Evolutionary conservation across 1,140 invertebrate genomes (phyloP), one percentile per base, ranked within the genome.

Genomic region (Globodera rostochiensis): DNA sequence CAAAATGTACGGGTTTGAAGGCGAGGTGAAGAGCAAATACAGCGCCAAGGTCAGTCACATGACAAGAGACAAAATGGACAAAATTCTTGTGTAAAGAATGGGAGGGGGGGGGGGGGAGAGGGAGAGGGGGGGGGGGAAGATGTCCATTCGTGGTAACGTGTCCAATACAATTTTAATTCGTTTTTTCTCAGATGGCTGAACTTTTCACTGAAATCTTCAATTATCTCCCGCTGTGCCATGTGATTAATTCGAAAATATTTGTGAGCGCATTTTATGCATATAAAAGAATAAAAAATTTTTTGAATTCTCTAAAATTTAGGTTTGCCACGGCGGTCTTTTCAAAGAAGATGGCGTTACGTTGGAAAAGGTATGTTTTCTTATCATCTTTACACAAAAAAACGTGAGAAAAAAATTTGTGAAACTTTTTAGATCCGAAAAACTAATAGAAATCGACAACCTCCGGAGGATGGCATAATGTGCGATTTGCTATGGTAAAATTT

Each of bases 171-270:
- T 66, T 66, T 66, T 71, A 71, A 71, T 71, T 36, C 25, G 0
- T 11, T 36, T 19, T 36, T 47, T 36, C 19, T 25, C 69, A 71
- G 69, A 98, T 99, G 96, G 94, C 95, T 0, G 94, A 98, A 81
- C 92, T 98, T 13, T 99, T 99, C 91, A 98, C 96, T 8, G 96
- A 98, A 92, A 95, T 99, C 13, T 99, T 98, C 90, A 98, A 98
- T 90, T 97, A 94, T 94, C 91, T 99, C 73, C 98, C 98, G 2
- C 91, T 99, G 49, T 95, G 94, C 60, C 97, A 99, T 91, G 96
- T 95, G 90, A 93, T 99, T 84, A 98, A 98, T 90, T 92, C 93
- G 75, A 93, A 93, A 91, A 94, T 98, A 64, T 91, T 99, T 84
- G 95, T 95, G 91, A 91, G 92, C 70, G 53, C 15, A 53, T 15